A percentile compares a stretch with the other conserved stretches of the same genome.
phyloP scores from a whole-genome alignment of 2,888 invertebrate species.

The Drosophila histrio region DNA sequence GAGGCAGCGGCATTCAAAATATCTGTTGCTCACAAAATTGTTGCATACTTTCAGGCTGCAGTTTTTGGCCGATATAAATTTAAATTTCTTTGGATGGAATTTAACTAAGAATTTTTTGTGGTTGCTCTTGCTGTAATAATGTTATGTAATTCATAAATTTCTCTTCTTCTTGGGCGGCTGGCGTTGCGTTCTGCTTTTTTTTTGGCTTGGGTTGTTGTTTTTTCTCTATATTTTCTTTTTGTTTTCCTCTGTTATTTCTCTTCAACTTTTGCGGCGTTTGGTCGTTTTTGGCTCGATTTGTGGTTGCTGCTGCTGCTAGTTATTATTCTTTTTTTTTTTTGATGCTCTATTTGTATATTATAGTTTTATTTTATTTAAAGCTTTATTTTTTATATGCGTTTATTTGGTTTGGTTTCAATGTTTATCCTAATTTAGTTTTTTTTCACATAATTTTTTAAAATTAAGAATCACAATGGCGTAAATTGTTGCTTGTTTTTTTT shows the following conservation, averaged over 20 bases:
- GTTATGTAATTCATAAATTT: slow-evolving; percentile 28
- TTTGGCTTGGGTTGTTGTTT: slow-evolving; percentile 21
- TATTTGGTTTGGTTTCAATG: slow-evolving; percentile 22
- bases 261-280: slow-evolving; percentile 45
- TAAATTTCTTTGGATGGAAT: slow-evolving; percentile 64
- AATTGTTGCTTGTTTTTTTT: slow-evolving; percentile 29
- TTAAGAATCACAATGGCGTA: slow-evolving; percentile 84
- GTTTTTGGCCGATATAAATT: slow-evolving; percentile 20
- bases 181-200: slow-evolving; percentile 68
- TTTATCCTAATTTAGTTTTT: slow-evolving; percentile 32
- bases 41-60: slow-evolving; percentile 41
- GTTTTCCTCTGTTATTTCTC: slow-evolving; percentile 13
- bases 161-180: slow-evolving; percentile 79
- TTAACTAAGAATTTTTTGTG: slow-evolving; percentile 56
- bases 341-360: slow-evolving; percentile 11
- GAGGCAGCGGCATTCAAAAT: slow-evolving; percentile 15
- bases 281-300: slow-evolving; percentile 60
- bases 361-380: slow-evolving; percentile 30
- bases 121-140: slow-evolving; percentile 20
- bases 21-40: slow-evolving; percentile 8
- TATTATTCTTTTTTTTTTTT: slow-evolving; percentile 4
- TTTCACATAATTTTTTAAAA: slow-evolving; percentile 71
- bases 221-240: slow-evolving; percentile 11
- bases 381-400: slow-evolving; percentile 32
- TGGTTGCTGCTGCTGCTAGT: slow-evolving; percentile 28